phyloP scores from a whole-genome alignment of 2,888 invertebrate species.

The Tenthredo notha region DNA sequence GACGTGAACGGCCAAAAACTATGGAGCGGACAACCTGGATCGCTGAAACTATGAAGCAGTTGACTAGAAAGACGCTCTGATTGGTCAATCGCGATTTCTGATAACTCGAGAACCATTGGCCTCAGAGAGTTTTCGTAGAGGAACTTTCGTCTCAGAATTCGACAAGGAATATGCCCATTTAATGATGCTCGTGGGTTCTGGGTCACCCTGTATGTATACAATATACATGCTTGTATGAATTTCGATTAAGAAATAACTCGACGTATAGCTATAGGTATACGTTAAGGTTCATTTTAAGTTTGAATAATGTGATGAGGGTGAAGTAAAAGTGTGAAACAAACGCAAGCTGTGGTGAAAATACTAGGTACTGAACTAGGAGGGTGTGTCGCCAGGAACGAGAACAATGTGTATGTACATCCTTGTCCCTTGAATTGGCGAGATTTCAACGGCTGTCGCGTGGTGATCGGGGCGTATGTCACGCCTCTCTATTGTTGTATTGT shows the following conservation, averaged over 20 bases:
- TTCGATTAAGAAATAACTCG: not conserved
- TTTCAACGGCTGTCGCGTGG: conserved; percentile 71
- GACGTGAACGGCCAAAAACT: no score
- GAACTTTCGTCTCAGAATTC: no score
- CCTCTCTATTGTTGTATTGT: conserved; percentile 76
- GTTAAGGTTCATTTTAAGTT: not conserved
- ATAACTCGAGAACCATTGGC: no score
- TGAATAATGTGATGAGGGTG: conserved; percentile 54
- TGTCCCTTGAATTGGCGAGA: conserved; percentile 77
- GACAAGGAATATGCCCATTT: no score
- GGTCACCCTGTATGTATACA: no score
- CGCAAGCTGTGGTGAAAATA: conserved; percentile 6
- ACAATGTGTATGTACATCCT: conserved; percentile 45
- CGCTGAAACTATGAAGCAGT: no score
- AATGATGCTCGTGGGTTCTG: no score
- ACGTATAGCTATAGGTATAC: not conserved
- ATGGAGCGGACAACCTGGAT: no score
- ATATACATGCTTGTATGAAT: not conserved
- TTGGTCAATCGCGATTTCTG: no score
- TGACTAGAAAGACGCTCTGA: no score
- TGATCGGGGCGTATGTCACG: conserved; percentile 53
- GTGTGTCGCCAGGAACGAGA: conserved; percentile 14
- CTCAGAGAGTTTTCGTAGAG: no score
- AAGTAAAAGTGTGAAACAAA: conserved; percentile 25
- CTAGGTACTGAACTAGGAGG: not conserved